Base-by-base conservation (phyloP, 2,113 vertebrate genomes). In the Pseudonaja textilis region DNA sequence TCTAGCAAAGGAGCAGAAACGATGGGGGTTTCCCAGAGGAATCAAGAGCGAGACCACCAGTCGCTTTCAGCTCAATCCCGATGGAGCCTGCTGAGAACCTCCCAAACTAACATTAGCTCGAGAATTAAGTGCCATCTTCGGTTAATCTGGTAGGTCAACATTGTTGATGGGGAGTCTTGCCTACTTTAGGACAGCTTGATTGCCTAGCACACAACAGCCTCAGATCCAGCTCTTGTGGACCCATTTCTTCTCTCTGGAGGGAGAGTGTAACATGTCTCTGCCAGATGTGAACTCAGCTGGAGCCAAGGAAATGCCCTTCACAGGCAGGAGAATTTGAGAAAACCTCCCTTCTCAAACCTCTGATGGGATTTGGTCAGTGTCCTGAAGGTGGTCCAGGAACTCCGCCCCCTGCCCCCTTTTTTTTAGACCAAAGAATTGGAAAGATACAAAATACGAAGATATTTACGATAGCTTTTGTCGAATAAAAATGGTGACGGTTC, bases 81-180 rank as follows among this genome's bases (percentile, higher is more conserved):
- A 54, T 55, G 91, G 91, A 88, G 90, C 87, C 89, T 39, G 93
- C 90, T 88, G 69, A 42, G 93, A 42, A n/a, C 88, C 93, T 87
- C 95, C 89, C 89, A 89, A n/a, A 86, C 87, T 96, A 94, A 94
- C 95, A 0, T 90, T 2, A 92, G 93, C 90, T 89, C 95, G 95
- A 95, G 94, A 97, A 96, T 96, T 96, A 91, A 96, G 91, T 57
- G 89, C 93, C 23, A 56, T 39, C 91, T 45, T 52, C 81, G 94
- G 89, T 89, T 93, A 95, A 96, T 97, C 95, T 89, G 23, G 23
- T 93, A 90, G 90, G 92, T 91, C 97, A 97, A 96, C 90, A 96
- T 74, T 0, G 1, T 3, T 12, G 61, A 93, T 85, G 87, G 95
- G 95, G 64, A 86, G 88, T 94, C 86, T 25, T 39, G 34, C 22